Evolutionary conservation across 2,113 vertebrate genomes (phyloP).

Genomic region (Carettochelys insculpta): DNA sequence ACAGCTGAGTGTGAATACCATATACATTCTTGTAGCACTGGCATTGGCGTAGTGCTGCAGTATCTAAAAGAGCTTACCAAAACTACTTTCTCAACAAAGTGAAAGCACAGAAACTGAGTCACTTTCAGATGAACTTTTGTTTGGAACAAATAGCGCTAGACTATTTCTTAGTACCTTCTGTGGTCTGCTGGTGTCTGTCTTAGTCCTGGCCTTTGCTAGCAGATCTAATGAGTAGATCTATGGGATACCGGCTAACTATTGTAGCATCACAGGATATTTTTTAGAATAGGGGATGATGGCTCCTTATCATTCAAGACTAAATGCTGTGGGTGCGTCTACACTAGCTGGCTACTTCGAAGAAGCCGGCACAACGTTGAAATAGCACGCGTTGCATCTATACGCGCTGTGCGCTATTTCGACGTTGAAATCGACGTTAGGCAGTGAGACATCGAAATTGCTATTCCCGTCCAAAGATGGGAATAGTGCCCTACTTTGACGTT

Average conservation of each 20-base stretch:
- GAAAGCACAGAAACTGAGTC: neutral
- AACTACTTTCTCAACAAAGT: neutral
- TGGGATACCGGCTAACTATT: neutral
- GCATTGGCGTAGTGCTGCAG: neutral
- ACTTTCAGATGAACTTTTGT: neutral
- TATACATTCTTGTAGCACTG: neutral
- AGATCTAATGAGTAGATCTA: neutral
- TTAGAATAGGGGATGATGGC: neutral
- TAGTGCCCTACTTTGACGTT: no score
- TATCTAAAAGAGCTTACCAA: neutral
- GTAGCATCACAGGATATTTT: neutral
- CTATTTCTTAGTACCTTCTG: neutral
- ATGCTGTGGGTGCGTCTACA: no score
- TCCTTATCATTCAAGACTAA: neutral
- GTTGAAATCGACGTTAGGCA: no score
- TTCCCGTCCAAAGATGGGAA: no score
- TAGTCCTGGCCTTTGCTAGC: neutral
- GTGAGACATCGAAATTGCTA: no score
- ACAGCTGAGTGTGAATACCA: fast-evolving
- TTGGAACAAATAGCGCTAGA: neutral
- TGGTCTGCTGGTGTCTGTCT: neutral
- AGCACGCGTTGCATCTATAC: no score
- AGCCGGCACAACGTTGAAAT: no score
- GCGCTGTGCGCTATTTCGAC: no score
- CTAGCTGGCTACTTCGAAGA: no score